Evolutionary conservation across 2,113 vertebrate species (phyloP).

Genomic region (Scomber japonicus): DNA sequence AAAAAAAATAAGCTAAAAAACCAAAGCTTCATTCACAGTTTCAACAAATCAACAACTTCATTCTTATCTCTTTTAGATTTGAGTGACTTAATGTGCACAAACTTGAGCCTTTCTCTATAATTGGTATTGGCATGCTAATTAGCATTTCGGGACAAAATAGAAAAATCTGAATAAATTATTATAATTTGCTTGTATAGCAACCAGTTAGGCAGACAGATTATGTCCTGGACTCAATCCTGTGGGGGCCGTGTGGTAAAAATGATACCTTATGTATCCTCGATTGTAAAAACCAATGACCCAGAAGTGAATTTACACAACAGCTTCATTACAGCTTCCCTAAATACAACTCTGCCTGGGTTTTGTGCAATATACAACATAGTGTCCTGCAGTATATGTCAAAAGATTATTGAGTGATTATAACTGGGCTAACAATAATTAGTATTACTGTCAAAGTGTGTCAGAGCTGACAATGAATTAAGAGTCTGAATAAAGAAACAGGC

Average conservation of each 20-base stretch:
- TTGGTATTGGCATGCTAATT: not conserved
- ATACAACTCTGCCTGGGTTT: too few species aligned
- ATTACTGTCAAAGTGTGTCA: not conserved
- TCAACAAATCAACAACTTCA: not conserved
- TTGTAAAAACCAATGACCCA: too few species aligned
- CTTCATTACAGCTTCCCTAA: too few species aligned
- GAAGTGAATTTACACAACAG: too few species aligned
- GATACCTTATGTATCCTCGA: too few species aligned
- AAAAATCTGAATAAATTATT: conserved; percentile 15
- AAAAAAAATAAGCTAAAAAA: too few species aligned
- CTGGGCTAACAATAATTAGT: not conserved
- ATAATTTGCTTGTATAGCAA: not conserved
- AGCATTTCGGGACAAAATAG: conserved; percentile 1
- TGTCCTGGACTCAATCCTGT: not conserved
- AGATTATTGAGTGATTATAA: not conserved
- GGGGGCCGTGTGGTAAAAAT: not conserved
- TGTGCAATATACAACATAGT: too few species aligned
- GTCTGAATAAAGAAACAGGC: not conserved
- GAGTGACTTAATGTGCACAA: not conserved
- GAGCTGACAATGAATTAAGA: not conserved
- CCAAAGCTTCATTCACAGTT: too few species aligned
- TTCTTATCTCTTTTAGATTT: not conserved
- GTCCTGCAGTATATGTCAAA: not conserved
- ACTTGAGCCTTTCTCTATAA: not conserved
- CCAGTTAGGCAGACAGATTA: not conserved